Conservation (phyloP, 2,797 vertebrate species). For the Diceros bicornis region DNA sequence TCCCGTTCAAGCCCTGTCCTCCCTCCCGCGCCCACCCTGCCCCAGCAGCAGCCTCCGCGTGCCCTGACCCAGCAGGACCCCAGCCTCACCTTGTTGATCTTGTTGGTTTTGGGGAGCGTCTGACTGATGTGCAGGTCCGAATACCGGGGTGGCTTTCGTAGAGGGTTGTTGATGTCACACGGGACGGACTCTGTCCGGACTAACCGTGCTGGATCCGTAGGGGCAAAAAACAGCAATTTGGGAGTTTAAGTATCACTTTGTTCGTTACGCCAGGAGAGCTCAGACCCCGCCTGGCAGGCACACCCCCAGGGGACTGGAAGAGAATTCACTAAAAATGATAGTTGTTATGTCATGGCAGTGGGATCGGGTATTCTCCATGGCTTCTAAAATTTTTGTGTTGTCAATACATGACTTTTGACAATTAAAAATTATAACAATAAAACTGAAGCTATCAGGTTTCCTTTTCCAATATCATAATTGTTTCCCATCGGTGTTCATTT, state of each 20-base stretch:
- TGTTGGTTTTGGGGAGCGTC: conserved; percentile 99
- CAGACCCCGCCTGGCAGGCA: not conserved
- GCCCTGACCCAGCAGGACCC: not conserved
- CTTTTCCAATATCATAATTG: not conserved
- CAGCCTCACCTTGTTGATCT: conserved; percentile 97
- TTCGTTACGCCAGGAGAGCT: not conserved
- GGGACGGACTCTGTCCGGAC: conserved; percentile 99
- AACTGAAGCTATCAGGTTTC: not conserved
- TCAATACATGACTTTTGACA: not conserved
- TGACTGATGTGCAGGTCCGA: conserved; percentile 99
- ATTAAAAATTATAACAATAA: not conserved
- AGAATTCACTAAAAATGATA: not conserved
- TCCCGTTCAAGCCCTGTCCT: not conserved
- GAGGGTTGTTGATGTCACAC: conserved; percentile 99
- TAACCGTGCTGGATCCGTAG: conserved; percentile 93
- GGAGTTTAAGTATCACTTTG: conserved; percentile 74
- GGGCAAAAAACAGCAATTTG: conserved; percentile 72
- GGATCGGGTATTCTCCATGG: not conserved
- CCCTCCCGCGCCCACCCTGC: not conserved
- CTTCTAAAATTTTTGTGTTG: not conserved
- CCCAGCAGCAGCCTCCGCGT: rapidly evolving
- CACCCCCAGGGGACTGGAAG: not conserved
- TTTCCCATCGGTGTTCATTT: not conserved
- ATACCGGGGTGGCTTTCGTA: conserved; percentile 93
- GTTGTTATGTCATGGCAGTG: rapidly evolving